A percentile compares a stretch with the other conserved stretches of the same genome.
These are phyloP conservation scores for Cheilosia vulpina DNA, from an alignment of 2,888 invertebrate species.

Conservation along the genomic window DNA sequence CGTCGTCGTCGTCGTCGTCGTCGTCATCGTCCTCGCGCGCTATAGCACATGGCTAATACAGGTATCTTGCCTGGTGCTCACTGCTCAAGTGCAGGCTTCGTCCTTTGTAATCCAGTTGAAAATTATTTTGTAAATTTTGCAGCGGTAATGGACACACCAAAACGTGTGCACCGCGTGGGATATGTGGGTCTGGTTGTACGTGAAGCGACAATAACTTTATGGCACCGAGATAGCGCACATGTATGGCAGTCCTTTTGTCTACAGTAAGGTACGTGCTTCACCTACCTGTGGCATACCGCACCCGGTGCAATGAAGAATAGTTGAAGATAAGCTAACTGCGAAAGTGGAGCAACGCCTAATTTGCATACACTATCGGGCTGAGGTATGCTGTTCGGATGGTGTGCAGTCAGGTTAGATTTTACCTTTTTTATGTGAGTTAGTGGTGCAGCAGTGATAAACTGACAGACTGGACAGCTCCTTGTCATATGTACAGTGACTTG, in stretches of 20 bases:
- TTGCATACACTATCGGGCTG: constrained; percentile 41
- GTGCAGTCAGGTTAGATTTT: too few relatives aligned
- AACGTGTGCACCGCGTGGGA: constrained; percentile 21
- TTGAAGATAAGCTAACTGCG: constrained; percentile 40
- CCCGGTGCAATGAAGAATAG: constrained; percentile 2
- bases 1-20: background rate
- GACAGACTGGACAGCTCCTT: too few relatives aligned
- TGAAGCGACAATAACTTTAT: constrained; percentile 52
- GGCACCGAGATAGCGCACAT: constrained; percentile 26
- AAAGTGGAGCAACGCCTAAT: constrained; percentile 55
- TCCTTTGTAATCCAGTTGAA: constrained; percentile 50
- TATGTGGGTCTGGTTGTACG: background rate
- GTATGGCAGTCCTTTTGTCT: background rate
- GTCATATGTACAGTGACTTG: too few relatives aligned
- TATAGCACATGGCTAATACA: constrained; percentile 16
- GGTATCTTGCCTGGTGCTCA: constrained; percentile 19
- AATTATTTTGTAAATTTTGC: constrained; percentile 64
- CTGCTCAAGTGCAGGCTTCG: constrained; percentile 49
- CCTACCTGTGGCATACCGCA: constrained; percentile 48
- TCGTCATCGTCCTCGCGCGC: background rate
- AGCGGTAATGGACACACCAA: constrained; percentile 60
- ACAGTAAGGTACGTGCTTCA: constrained; percentile 27
- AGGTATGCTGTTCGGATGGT: constrained; percentile 1
- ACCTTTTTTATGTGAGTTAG: too few relatives aligned
- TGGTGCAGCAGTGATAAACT: too few relatives aligned